Percentiles rank a stretch among this genome's conserved stretches.
Evolutionary conservation across 2,888 invertebrate genomes (phyloP).

Genomic region (Trachelus troglodyta): DNA sequence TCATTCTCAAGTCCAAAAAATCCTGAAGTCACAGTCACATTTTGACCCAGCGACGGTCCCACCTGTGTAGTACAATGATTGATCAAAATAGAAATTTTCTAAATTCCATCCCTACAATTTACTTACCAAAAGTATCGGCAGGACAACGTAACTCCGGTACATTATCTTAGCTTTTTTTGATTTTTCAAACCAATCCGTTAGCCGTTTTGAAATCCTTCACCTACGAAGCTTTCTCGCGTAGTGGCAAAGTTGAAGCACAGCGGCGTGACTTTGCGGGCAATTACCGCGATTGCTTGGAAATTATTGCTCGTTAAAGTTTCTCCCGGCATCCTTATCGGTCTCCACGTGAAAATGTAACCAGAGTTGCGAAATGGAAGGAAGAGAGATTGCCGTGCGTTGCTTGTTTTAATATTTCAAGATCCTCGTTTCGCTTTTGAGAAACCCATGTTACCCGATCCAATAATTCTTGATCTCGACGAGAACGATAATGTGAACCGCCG

Average conservation of each 20-base stretch:
- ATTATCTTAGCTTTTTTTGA: not conserved
- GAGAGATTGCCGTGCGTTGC: not conserved
- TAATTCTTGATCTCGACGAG: not conserved
- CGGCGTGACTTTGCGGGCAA: not conserved
- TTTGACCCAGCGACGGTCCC: not conserved
- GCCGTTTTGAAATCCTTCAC: not conserved
- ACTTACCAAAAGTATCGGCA: not conserved
- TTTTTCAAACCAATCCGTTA: too few species aligned
- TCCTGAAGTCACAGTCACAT: not conserved
- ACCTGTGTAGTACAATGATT: not conserved
- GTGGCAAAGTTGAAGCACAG: not conserved
- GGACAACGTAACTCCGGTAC: not conserved
- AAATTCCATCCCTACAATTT: not conserved
- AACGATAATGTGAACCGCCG: not conserved
- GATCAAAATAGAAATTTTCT: not conserved
- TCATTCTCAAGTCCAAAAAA: constrained; percentile 1
- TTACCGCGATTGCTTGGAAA: not conserved
- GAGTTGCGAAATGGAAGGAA: not conserved
- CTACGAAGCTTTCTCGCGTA: not conserved
- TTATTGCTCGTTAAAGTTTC: not conserved
- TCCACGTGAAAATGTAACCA: not conserved
- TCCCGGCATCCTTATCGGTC: not conserved
- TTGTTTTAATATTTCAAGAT: not conserved
- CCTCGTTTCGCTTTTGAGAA: not conserved
- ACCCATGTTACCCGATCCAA: not conserved